Evolutionary conservation across 1,140 invertebrate species (phyloP), one percentile per base, ranked within the genome.

Genomic region (Orussus abietinus): DNA sequence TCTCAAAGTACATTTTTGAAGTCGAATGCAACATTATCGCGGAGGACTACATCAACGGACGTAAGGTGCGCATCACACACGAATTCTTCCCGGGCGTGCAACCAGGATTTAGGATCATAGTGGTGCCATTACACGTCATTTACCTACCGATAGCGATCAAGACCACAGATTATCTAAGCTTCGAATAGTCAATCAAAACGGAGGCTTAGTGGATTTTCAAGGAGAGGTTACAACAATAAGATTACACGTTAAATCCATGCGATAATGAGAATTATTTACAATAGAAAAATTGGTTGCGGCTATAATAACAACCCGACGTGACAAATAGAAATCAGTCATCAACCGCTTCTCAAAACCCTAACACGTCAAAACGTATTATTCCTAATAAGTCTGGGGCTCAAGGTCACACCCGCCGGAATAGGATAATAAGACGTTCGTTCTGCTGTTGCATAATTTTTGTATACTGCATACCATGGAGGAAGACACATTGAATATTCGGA

Each of bases 181-280:
- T 13, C 13, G 30, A 13, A n/a, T n/a, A 10, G 22, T 25, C 22
- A 25, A 25, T 25, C 22, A 25, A 25, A 13, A 49, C 35, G 34
- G 42, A 17, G 11, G 47, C 11, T 38, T 49, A 10, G 15, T 55
- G 5, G 35, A 51, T 49, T 51, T 55, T 35, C 37, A 39, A 7
- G 42, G 37, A 4, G 39, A 55, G 40, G 14, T 37, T 2, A 53
- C 80, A 31, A 53, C 37, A 2, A 37, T 53, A 1, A 11, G 45
- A 11, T 39, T 56, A 15, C 47, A 59, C 25, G 26, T 48, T 22
- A 47, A 49, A 30, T 26, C 15, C 5, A n/a, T n/a, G n/a, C n/a
- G 10, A 35, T 18, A 19, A 45, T 48, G 17, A 22, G 40, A 6
- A 43, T 53, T 9, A 37, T 34, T 13, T 38, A 26, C 11, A 34